A percentile compares a stretch with the other conserved stretches of the same genome.
phyloP scores from a whole-genome alignment of 2,113 vertebrate species.

The Rhinoptilus africanus region DNA sequence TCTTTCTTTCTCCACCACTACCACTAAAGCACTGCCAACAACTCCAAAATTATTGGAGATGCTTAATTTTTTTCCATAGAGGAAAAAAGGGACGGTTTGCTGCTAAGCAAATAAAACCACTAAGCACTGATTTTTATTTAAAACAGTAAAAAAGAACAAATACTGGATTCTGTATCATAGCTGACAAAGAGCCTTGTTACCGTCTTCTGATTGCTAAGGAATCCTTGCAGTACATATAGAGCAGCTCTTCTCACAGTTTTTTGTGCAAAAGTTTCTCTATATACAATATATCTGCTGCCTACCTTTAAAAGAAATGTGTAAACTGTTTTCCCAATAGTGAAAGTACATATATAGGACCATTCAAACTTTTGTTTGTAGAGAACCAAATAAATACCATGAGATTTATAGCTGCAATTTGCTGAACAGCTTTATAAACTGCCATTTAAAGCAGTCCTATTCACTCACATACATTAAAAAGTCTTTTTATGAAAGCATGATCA shows the following conservation, averaged over 20 bases:
- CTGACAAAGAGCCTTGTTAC: slow-evolving; percentile 1
- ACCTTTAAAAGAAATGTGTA: not conserved
- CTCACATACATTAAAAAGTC: not conserved
- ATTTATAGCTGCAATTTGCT: slow-evolving; percentile 6
- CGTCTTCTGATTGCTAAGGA: not conserved
- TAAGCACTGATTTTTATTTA: not conserved
- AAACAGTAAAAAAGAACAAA: not conserved
- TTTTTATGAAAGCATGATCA: not conserved
- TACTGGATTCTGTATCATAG: not conserved
- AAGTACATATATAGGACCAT: not conserved
- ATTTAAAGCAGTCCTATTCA: not conserved
- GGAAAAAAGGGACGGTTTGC: not conserved
- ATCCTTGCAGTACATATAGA: not conserved
- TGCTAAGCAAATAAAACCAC: not conserved
- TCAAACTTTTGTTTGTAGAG: not conserved
- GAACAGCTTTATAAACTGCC: not conserved
- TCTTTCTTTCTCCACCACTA: not conserved
- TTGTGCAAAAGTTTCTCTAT: not conserved
- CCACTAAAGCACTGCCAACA: not conserved
- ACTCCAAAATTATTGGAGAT: not conserved
- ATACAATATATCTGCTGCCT: not conserved
- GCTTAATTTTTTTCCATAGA: not conserved
- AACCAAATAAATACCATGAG: not conserved
- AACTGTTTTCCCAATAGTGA: not conserved
- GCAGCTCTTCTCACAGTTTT: not conserved